These are phyloP conservation scores for Protaetia brevitarsis DNA, from an alignment of 1,140 invertebrate genomes.

Conservation along the genomic window DNA sequence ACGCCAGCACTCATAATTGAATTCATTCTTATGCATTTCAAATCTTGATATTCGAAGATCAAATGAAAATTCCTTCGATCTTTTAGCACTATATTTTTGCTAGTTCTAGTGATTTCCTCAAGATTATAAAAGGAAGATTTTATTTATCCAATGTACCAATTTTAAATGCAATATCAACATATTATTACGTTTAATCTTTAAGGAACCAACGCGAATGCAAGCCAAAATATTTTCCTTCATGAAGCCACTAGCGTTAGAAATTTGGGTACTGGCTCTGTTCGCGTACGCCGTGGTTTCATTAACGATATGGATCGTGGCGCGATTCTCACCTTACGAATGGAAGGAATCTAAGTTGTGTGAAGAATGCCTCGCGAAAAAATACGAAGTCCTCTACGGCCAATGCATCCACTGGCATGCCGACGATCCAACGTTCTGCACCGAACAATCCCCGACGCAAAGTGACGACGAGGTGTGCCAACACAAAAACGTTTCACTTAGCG, in stretches of 20 bases:
- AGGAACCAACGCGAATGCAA: slow-evolving; percentile 60
- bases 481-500: slow-evolving; percentile 18
- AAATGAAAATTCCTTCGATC: too few relatives aligned
- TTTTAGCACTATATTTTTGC: too few relatives aligned
- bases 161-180: not conserved
- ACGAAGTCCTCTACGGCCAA: slow-evolving; percentile 24
- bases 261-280: slow-evolving; percentile 74
- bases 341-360: slow-evolving; percentile 66
- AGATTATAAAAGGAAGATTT: too few relatives aligned
- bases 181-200: slow-evolving; percentile 7
- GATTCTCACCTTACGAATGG: slow-evolving; percentile 78
- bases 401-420: slow-evolving; percentile 30
- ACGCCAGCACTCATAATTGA: too few relatives aligned
- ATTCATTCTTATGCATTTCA: too few relatives aligned
- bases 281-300: slow-evolving; percentile 75
- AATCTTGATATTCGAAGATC: too few relatives aligned
- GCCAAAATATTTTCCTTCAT: slow-evolving; percentile 82
- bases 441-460: slow-evolving; percentile 19
- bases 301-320: slow-evolving; percentile 78
- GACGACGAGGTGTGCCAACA: slow-evolving; percentile 15
- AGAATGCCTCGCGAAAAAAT: slow-evolving; percentile 39
- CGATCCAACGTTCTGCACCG: slow-evolving; percentile 34
- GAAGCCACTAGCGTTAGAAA: slow-evolving; percentile 77
- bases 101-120: too few relatives aligned
- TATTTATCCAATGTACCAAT: not conserved